Percentiles rank a stretch among this genome's conserved stretches.
These are phyloP conservation scores for Drosophila oshimai DNA, from an alignment of 1,140 invertebrate genomes.

Conservation along the genomic window DNA sequence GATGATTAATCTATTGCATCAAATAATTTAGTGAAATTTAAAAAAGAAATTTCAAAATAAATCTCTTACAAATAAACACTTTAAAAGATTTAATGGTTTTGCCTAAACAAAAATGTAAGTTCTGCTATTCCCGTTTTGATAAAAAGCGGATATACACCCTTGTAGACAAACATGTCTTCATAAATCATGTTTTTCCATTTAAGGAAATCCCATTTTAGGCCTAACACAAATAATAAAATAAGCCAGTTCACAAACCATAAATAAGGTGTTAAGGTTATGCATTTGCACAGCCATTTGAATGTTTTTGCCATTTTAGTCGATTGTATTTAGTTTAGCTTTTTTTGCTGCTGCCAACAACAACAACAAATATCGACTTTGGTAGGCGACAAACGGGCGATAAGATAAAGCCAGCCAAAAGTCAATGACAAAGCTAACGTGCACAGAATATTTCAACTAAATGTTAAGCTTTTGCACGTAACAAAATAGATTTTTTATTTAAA, in stretches of 20 bases:
- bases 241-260: constrained; percentile 3
- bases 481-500: background rate
- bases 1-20: background rate
- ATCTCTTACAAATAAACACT: background rate
- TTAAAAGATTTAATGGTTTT: background rate
- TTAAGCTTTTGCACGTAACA: background rate
- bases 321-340: constrained; percentile 26
- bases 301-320: constrained; percentile 18
- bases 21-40: too few species aligned
- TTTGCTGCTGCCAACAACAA: constrained; percentile 16
- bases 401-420: constrained; percentile 47
- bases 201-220: background rate
- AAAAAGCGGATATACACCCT: background rate
- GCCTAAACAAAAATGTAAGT: background rate
- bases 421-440: constrained; percentile 1
- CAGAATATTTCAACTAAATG: background rate
- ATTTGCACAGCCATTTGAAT: constrained; percentile 4
- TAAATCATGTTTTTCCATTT: constrained; percentile 1
- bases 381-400: constrained; percentile 36
- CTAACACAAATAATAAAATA: constrained; percentile 19
- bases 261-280: constrained; percentile 31
- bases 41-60: too few species aligned
- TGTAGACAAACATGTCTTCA: background rate
- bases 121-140: background rate
- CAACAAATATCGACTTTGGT: background rate